phyloP scores from a whole-genome alignment of 2,797 vertebrate genomes.

The Ficedula albicollis region DNA sequence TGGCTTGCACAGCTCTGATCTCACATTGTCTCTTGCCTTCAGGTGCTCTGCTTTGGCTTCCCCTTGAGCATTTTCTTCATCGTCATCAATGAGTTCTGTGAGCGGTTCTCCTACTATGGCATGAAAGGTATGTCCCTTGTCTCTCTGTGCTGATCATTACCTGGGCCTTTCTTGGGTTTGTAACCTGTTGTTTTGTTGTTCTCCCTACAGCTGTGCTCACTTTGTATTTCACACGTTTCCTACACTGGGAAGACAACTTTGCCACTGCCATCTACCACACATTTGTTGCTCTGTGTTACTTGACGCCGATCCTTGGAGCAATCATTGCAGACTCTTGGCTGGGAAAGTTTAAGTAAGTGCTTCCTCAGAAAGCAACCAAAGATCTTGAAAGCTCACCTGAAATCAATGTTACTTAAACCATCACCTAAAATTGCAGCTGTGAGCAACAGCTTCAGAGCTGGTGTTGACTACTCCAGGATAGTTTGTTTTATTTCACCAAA shows the following conservation, averaged over 20 bases:
- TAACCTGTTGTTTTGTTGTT: not conserved
- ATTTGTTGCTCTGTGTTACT: constrained; percentile 92
- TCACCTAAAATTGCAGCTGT: not conserved
- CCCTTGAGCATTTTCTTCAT: constrained; percentile 96
- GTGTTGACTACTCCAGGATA: not conserved
- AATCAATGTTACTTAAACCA: not conserved
- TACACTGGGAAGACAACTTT: constrained; percentile 85
- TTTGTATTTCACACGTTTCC: constrained; percentile 89
- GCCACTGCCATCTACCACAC: constrained; percentile 91
- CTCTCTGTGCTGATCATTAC: not conserved
- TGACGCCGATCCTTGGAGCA: constrained; percentile 91
- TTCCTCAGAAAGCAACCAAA: not conserved
- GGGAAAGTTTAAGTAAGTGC: constrained; percentile 93
- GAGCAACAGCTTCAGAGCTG: not conserved
- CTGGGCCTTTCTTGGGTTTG: not conserved
- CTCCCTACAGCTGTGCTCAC: constrained; percentile 85
- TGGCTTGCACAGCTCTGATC: not conserved
- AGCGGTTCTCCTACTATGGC: constrained; percentile 98
- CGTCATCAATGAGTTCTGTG: constrained; percentile 93
- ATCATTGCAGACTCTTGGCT: constrained; percentile 94
- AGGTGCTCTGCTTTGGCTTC: constrained; percentile 79
- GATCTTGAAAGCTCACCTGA: not conserved
- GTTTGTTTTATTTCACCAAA: not conserved
- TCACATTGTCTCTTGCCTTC: not conserved
- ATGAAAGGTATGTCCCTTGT: constrained; percentile 83